phyloP scores from a whole-genome alignment of 2,113 vertebrate species.

The Cervus canadensis region DNA sequence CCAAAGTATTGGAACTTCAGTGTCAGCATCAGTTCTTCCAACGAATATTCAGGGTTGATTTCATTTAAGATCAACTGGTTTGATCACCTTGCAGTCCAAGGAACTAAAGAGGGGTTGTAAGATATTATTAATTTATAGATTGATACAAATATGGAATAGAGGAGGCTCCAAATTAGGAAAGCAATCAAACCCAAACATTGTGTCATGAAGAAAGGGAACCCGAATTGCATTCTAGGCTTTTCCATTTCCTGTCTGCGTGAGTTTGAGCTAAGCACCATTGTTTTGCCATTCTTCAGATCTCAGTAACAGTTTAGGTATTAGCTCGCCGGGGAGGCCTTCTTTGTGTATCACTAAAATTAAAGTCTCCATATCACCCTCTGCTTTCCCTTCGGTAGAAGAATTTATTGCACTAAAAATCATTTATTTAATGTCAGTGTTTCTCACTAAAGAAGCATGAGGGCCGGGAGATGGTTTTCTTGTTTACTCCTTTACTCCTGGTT shows the following conservation, averaged over 20 bases:
- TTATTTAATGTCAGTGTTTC: background rate
- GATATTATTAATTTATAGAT: background rate
- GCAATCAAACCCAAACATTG: accelerated
- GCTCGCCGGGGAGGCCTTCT: background rate
- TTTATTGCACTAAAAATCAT: background rate
- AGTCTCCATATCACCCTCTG: background rate
- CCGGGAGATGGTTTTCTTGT: background rate
- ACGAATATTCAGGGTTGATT: background rate
- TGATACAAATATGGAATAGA: background rate
- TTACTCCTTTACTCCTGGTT: background rate
- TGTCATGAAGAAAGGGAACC: background rate
- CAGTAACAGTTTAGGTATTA: background rate
- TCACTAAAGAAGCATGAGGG: background rate
- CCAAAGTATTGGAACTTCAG: background rate
- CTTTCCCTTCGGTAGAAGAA: background rate
- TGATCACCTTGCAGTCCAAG: background rate
- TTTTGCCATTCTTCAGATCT: background rate
- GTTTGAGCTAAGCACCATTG: accelerated
- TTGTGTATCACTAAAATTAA: background rate
- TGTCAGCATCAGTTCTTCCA: background rate
- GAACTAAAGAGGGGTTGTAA: background rate
- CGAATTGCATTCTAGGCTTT: background rate
- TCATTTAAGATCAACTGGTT: background rate
- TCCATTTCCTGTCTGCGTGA: background rate
- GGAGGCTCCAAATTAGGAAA: background rate